Evolutionary conservation across 2,797 vertebrate species (phyloP).

Genomic region (Hylomyscus alleni): DNA sequence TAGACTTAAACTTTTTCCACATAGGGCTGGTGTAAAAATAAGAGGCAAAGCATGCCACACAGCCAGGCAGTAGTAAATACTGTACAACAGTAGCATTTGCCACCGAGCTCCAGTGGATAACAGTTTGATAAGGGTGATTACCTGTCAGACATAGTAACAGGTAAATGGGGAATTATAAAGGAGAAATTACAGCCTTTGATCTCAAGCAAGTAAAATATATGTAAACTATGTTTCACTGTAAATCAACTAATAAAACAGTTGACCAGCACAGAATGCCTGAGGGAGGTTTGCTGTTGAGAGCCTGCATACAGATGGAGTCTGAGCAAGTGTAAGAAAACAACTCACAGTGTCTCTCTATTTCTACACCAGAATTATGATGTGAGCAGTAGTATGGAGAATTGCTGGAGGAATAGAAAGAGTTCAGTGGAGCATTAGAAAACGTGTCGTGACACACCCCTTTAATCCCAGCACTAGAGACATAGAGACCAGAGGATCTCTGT

Average conservation of each 20-base stretch:
- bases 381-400: not conserved
- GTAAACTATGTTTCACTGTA: not conserved
- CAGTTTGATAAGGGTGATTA: conserved; percentile 26
- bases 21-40: not conserved
- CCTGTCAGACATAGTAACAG: not conserved
- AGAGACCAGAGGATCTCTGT: not conserved
- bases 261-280: not conserved
- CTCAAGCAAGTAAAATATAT: conserved; percentile 55
- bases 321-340: conserved; percentile 26
- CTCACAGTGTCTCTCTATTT: not conserved
- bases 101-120: not conserved
- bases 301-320: not conserved
- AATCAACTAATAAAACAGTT: conserved; percentile 43
- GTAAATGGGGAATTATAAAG: conserved; percentile 22
- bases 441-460: not conserved
- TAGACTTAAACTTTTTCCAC: not conserved
- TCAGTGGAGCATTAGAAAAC: not conserved
- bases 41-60: not conserved
- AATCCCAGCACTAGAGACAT: not conserved
- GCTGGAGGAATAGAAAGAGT: not conserved
- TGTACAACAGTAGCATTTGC: not conserved
- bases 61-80: not conserved
- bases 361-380: not conserved
- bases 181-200: conserved; percentile 51
- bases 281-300: not conserved